Evolutionary conservation across 2,113 vertebrate genomes (phyloP).

Genomic region (Atlantisia rogersi): DNA sequence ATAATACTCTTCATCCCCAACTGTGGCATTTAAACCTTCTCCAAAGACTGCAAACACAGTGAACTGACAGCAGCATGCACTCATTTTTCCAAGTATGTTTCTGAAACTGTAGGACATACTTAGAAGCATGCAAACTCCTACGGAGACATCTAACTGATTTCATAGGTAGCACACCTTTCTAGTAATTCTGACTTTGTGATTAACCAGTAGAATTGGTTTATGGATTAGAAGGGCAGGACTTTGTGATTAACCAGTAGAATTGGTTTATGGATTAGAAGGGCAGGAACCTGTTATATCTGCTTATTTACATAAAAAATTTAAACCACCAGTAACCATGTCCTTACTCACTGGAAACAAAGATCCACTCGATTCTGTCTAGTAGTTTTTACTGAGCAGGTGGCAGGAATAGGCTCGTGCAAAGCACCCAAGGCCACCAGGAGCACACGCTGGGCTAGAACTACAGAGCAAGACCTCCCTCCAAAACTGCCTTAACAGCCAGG

Average conservation of each 20-base stretch:
- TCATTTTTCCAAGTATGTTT: background rate
- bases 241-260: background rate
- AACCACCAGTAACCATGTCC: background rate
- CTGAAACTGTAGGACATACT: background rate
- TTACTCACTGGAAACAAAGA: background rate
- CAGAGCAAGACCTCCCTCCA: background rate
- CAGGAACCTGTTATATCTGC: background rate
- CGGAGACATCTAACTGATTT: background rate
- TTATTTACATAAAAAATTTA: background rate
- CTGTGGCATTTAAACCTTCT: background rate
- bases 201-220: background rate
- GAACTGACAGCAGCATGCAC: background rate
- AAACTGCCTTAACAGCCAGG: background rate
- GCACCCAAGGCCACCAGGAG: background rate
- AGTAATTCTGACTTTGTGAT: background rate
- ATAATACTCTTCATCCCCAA: background rate
- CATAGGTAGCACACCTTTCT: background rate
- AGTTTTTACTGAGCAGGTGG: background rate
- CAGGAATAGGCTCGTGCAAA: background rate
- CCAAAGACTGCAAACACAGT: background rate
- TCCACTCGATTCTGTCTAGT: background rate
- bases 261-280: background rate
- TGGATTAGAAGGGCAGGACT: background rate
- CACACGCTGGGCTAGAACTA: background rate
- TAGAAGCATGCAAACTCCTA: background rate